Evolutionary conservation across 2,888 invertebrate species (phyloP).

Genomic region (Mesodorylaimus sp.): DNA sequence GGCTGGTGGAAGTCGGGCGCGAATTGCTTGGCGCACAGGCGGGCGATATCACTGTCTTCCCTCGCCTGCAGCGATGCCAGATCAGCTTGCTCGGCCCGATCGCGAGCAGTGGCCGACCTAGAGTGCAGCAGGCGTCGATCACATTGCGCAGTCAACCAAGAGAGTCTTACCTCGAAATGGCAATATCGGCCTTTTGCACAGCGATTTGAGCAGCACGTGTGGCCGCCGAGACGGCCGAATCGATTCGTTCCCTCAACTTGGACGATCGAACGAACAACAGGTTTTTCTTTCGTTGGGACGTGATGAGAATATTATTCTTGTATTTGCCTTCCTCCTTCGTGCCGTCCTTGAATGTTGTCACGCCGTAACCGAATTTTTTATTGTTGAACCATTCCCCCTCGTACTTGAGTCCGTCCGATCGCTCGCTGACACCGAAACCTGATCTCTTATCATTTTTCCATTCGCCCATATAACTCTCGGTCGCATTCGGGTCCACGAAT

Average conservation of each 20-base stretch:
- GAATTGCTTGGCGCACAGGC: slow-evolving; percentile 80
- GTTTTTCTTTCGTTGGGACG: slow-evolving; percentile 21
- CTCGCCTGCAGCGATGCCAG: slow-evolving; percentile 73
- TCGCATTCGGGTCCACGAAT: slow-evolving; percentile 67
- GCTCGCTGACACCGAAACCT: slow-evolving; percentile 91
- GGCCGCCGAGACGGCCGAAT: slow-evolving; percentile 82
- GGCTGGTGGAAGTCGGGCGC: slow-evolving; percentile 84
- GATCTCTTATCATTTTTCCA: slow-evolving; percentile 99
- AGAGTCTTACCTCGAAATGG: slow-evolving; percentile 64
- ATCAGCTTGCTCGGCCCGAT: slow-evolving; percentile 88
- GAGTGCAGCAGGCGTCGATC: not conserved
- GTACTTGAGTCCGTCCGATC: slow-evolving; percentile 85
- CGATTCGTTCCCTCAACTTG: slow-evolving; percentile 89
- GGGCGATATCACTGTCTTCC: slow-evolving; percentile 83
- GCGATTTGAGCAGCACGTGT: slow-evolving; percentile 92
- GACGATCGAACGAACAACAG: slow-evolving; percentile 26
- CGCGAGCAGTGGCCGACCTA: slow-evolving; percentile 81
- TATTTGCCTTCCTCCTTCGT: slow-evolving; percentile 95
- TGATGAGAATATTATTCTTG: slow-evolving; percentile 90
- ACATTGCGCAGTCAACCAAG: too few relatives aligned
- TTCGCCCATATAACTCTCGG: slow-evolving; percentile 95
- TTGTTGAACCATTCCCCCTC: slow-evolving; percentile 99
- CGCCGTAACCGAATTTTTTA: slow-evolving; percentile 96
- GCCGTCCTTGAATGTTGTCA: slow-evolving; percentile 88
- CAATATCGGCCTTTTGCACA: slow-evolving; percentile 90